These are phyloP conservation scores for Cotesia vestalis DNA, from an alignment of 1,140 invertebrate species.

Conservation along the genomic window DNA sequence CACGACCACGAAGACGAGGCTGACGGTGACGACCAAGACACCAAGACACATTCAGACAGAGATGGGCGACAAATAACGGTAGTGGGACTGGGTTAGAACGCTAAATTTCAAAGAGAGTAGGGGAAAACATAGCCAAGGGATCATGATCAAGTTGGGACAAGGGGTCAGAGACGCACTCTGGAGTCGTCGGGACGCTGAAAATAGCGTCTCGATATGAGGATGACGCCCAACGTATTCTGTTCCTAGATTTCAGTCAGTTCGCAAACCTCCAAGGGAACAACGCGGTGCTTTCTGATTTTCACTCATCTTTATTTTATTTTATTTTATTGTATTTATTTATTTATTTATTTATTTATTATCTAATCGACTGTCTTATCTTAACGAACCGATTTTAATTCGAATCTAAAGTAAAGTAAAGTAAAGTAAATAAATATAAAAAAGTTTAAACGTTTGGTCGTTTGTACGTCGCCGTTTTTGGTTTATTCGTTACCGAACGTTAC, in stretches of 20 bases:
- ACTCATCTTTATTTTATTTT: slow-evolving; percentile 20
- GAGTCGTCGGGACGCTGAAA: slow-evolving; percentile 65
- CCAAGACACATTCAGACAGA: not conserved
- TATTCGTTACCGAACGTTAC: not conserved
- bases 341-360: no score
- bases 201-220: slow-evolving; percentile 64
- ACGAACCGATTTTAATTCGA: no score
- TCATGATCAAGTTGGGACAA: slow-evolving; percentile 55
- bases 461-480: not conserved
- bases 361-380: no score
- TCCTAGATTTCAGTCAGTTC: slow-evolving; percentile 68
- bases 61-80: slow-evolving; percentile 7
- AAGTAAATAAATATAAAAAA: not conserved
- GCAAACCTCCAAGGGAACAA: slow-evolving; percentile 62
- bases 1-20: slow-evolving; percentile 51
- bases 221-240: slow-evolving; percentile 62
- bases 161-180: slow-evolving; percentile 57
- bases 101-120: slow-evolving; percentile 39
- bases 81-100: slow-evolving; percentile 3
- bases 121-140: slow-evolving; percentile 38
- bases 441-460: not conserved
- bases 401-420: no score
- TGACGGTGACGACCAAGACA: not conserved
- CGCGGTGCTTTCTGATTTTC: slow-evolving; percentile 42
- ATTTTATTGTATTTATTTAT: not conserved